Evolutionary conservation across 1,140 invertebrate genomes (phyloP).

Genomic region (Mercenaria mercenaria): DNA sequence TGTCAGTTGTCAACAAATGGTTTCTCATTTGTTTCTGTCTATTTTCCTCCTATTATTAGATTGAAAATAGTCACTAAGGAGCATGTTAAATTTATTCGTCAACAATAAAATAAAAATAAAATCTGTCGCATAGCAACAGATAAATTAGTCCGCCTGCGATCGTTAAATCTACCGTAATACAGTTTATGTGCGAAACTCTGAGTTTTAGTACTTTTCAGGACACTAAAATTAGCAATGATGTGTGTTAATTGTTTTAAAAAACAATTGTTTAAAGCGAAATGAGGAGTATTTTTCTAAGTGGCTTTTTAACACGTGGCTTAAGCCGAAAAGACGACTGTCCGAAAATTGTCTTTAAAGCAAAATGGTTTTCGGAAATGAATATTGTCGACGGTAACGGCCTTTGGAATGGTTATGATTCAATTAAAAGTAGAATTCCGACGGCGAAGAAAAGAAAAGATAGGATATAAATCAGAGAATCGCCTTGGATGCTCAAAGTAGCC

Average conservation of each 20-base stretch:
- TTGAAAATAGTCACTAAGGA: conserved; percentile 52
- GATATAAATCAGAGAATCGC: neutral
- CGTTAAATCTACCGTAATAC: conserved; percentile 56
- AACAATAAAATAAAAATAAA: conserved; percentile 68
- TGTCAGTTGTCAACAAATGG: neutral
- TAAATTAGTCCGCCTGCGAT: conserved; percentile 25
- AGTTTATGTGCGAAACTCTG: conserved; percentile 59
- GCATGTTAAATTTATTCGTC: conserved; percentile 57
- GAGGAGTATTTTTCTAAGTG: neutral
- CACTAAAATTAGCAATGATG: conserved; percentile 46
- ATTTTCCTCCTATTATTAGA: conserved; percentile 11
- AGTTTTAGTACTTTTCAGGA: conserved; percentile 21
- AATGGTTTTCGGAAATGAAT: neutral
- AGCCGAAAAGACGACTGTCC: conserved; percentile 6
- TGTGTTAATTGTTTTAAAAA: conserved; percentile 48
- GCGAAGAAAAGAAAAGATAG: neutral
- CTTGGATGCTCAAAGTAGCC: neutral
- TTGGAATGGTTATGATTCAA: neutral
- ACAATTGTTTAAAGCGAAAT: conserved; percentile 46
- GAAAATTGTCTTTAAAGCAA: conserved; percentile 43
- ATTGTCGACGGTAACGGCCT: neutral
- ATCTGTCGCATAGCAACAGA: conserved; percentile 47
- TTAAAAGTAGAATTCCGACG: neutral
- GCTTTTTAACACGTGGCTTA: conserved; percentile 20
- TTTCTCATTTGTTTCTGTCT: neutral